phyloP scores from a whole-genome alignment of 2,113 vertebrate genomes.

The Brachypodius melanocephalos region DNA sequence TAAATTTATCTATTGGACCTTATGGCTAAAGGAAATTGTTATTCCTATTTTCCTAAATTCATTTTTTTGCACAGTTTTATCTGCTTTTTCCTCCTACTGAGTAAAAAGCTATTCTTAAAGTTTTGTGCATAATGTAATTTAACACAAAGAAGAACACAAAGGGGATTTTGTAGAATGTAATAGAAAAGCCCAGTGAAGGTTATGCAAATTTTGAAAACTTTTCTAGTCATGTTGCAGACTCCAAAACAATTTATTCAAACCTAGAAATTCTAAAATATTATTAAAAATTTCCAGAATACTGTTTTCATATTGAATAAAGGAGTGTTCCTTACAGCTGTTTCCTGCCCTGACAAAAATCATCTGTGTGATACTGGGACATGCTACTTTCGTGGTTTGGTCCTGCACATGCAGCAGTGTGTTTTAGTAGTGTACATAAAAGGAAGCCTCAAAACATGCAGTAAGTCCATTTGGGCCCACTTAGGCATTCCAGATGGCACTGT shows the following conservation, averaged over 20 bases:
- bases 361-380: background rate
- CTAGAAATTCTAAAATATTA: background rate
- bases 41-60: background rate
- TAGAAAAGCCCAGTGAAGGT: background rate
- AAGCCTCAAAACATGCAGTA: background rate
- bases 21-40: background rate
- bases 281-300: background rate
- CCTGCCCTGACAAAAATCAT: background rate
- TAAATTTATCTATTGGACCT: background rate
- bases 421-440: background rate
- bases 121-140: background rate
- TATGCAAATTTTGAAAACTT: background rate
- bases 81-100: background rate
- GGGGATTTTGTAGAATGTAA: background rate
- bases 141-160: background rate
- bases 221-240: background rate
- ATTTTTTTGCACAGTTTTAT: background rate
- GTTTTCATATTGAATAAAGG: background rate
- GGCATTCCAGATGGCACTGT: background rate
- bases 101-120: background rate
- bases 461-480: background rate
- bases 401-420: background rate
- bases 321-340: background rate
- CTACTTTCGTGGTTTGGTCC: background rate
- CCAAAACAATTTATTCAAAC: background rate